Evolutionary conservation across 2,113 vertebrate genomes (phyloP).

Genomic region (Malurus elegans): DNA sequence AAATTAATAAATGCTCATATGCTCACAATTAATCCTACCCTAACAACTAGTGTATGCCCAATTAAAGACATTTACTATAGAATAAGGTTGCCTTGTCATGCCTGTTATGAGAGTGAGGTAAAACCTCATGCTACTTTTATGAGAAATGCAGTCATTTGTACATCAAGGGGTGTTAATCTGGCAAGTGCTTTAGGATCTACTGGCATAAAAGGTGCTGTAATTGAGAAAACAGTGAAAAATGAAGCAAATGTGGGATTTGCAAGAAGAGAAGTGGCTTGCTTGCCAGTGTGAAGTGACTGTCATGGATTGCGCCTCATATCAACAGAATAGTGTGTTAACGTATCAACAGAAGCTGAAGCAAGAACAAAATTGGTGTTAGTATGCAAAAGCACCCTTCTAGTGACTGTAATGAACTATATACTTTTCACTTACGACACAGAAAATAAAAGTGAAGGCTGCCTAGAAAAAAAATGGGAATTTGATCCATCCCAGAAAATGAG

Average conservation of each 20-base stretch:
- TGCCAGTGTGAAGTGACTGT: background rate
- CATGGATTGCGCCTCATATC: background rate
- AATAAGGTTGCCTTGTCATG: constrained; percentile 20
- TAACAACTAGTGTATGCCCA: background rate
- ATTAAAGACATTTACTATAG: constrained; percentile 17
- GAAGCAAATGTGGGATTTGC: background rate
- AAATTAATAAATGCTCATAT: constrained; percentile 30
- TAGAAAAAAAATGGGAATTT: background rate
- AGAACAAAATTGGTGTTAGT: background rate
- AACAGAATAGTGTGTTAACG: background rate
- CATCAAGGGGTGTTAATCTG: constrained; percentile 4
- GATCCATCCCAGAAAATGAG: background rate
- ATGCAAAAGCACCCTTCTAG: background rate
- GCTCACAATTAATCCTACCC: constrained; percentile 28
- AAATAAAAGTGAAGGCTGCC: background rate
- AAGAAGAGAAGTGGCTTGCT: background rate
- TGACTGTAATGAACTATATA: background rate
- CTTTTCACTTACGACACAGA: background rate
- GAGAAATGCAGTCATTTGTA: constrained; percentile 19
- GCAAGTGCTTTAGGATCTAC: constrained; percentile 13
- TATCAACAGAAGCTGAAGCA: background rate
- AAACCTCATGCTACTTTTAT: background rate
- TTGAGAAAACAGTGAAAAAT: constrained; percentile 16
- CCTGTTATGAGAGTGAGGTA: background rate
- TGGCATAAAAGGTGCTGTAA: background rate